These are phyloP conservation scores for Xylota sylvarum DNA, from an alignment of 2,888 invertebrate genomes.

Conservation along the genomic window DNA sequence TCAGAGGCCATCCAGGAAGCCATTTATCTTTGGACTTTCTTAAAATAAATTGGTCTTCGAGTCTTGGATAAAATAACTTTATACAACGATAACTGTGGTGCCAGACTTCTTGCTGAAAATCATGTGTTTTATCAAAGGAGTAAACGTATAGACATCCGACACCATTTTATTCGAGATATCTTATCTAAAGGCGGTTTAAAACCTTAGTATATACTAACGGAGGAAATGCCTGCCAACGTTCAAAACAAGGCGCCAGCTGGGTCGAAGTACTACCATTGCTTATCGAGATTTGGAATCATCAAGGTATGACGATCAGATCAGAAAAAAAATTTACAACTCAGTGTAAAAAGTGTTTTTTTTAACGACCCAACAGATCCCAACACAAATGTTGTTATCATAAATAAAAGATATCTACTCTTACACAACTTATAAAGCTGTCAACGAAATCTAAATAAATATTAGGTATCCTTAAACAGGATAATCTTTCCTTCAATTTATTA, in stretches of 20 bases:
- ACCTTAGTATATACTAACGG: too few species aligned
- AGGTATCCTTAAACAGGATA: not conserved
- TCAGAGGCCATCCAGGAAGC: constrained; percentile 24
- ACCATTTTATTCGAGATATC: constrained; percentile 32
- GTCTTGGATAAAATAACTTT: constrained; percentile 18
- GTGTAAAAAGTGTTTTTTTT: too few species aligned
- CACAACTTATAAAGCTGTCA: not conserved
- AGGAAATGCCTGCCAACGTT: too few species aligned
- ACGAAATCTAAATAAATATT: not conserved
- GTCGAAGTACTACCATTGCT: constrained; percentile 53
- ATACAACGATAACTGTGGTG: constrained; percentile 44
- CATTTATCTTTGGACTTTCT: constrained; percentile 10
- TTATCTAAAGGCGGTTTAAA: constrained; percentile 21
- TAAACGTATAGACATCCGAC: constrained; percentile 30
- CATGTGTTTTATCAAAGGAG: constrained; percentile 28
- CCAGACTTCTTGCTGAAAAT: constrained; percentile 27
- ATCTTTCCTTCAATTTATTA: not conserved
- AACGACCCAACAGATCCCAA: too few species aligned
- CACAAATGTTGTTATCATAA: not conserved
- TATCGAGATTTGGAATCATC: constrained; percentile 52
- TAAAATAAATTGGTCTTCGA: constrained; percentile 14
- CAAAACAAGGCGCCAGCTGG: constrained; percentile 5
- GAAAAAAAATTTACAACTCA: too few species aligned
- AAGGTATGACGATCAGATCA: too few species aligned
- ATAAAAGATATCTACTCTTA: not conserved